Percentiles rank a stretch among this genome's conserved stretches.
Conservation (phyloP, 2,888 invertebrate species). For the Cosmorhoe ocellata region DNA sequence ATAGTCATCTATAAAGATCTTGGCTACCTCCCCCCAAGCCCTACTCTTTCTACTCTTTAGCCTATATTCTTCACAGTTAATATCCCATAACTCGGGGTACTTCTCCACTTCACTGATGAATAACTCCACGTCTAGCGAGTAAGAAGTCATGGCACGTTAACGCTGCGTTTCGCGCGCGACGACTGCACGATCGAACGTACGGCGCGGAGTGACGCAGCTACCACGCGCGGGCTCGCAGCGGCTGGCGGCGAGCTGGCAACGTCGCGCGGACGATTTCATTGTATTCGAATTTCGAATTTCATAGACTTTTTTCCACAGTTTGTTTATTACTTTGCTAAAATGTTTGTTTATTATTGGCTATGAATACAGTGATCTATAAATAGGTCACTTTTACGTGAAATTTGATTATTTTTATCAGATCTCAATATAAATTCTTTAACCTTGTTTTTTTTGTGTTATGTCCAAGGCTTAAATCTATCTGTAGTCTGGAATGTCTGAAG, state of each 20-base stretch:
- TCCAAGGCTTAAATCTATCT: no score
- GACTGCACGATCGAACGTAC: conserved; percentile 46
- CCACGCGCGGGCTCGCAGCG: conserved; percentile 61
- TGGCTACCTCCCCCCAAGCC: conserved; percentile 62
- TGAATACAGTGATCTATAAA: no score
- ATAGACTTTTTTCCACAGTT: no score
- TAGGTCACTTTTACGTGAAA: no score
- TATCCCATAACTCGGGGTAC: conserved; percentile 61
- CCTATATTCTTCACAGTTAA: conserved; percentile 50
- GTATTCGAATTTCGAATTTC: conserved; percentile 10
- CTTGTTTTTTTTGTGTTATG: no score
- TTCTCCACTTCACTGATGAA: conserved; percentile 67
- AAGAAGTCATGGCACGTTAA: conserved; percentile 42
- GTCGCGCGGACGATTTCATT: conserved; percentile 37
- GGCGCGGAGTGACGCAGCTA: conserved; percentile 51
- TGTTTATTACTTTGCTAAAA: conserved; percentile 3
- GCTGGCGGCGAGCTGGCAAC: conserved; percentile 49
- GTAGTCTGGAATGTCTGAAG: no score
- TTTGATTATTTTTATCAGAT: no score
- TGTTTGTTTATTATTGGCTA: no score
- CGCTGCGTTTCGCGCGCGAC: conserved; percentile 39
- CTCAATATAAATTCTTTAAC: no score
- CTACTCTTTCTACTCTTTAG: conserved; percentile 47
- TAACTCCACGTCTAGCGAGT: conserved; percentile 46
- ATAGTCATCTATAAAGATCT: conserved; percentile 56